Percentiles rank a stretch among this genome's conserved stretches.
phyloP scores from a whole-genome alignment of 2,888 invertebrate species.

The Tuta absoluta region DNA sequence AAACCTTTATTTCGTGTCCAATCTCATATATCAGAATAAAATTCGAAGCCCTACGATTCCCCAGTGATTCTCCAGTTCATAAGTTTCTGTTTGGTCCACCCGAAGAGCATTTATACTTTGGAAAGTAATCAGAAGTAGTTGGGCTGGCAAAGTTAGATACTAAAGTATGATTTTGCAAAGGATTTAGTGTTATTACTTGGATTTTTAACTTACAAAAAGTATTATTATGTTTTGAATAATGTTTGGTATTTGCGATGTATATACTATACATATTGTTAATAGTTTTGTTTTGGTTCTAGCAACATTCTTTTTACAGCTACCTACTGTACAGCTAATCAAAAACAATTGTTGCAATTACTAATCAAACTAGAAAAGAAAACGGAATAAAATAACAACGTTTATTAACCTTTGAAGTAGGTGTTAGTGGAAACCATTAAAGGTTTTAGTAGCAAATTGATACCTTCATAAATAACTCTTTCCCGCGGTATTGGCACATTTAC shows the following conservation, averaged over 20 bases:
- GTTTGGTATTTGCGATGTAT: not conserved
- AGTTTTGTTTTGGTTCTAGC: too few relatives aligned
- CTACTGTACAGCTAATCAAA: too few relatives aligned
- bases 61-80: constrained; percentile 10
- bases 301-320: too few relatives aligned
- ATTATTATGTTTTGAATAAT: not conserved
- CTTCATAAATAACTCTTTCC: constrained; percentile 1
- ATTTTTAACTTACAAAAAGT: constrained; percentile 32
- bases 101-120: constrained; percentile 34
- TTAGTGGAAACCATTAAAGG: constrained; percentile 2
- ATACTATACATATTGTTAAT: too few relatives aligned
- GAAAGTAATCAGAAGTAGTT: constrained; percentile 45
- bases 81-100: constrained; percentile 35
- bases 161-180: constrained; percentile 35
- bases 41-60: constrained; percentile 1
- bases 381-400: not conserved
- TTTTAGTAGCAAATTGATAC: not conserved
- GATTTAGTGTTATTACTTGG: constrained; percentile 34
- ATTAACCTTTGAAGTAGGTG: not conserved
- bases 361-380: not conserved
- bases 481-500: constrained; percentile 37
- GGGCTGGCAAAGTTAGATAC: constrained; percentile 34
- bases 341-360: too few relatives aligned
- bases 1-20: too few relatives aligned
- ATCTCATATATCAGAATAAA: not conserved